phyloP scores from a whole-genome alignment of 1,140 invertebrate genomes.

The Halictus rubicundus region DNA sequence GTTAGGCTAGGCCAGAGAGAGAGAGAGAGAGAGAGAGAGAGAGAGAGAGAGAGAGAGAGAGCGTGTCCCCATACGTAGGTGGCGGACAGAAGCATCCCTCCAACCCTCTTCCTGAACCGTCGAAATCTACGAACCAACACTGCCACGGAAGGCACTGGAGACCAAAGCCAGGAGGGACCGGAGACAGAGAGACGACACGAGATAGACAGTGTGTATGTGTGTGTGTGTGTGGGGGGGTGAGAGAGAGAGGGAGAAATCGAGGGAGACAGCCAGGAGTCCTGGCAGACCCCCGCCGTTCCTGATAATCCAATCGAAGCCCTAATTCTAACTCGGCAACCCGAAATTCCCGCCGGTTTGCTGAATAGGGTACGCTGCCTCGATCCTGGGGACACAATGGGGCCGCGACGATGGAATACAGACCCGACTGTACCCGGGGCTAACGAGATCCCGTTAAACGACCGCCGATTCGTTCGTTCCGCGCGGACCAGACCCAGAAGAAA shows the following conservation, averaged over 20 bases:
- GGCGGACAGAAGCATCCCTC: slow-evolving; percentile 37
- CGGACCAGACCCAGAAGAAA: slow-evolving; percentile 35
- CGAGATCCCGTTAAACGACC: slow-evolving; percentile 71
- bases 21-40: too few species aligned
- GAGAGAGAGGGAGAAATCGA: slow-evolving; percentile 31
- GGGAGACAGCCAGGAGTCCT: slow-evolving; percentile 8
- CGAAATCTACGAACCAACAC: slow-evolving; percentile 69
- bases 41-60: too few species aligned
- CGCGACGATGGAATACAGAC: slow-evolving; percentile 66
- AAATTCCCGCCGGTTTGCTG: slow-evolving; percentile 79
- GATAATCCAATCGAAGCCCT: slow-evolving; percentile 81
- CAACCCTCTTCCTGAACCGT: slow-evolving; percentile 29
- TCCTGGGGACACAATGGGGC: slow-evolving; percentile 74
- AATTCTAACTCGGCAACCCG: slow-evolving; percentile 79
- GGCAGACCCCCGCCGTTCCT: slow-evolving; percentile 61
- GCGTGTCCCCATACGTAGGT: slow-evolving; percentile 48
- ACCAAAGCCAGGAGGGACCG: slow-evolving; percentile 57
- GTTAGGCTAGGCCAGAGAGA: slow-evolving; percentile 15
- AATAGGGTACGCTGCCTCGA: slow-evolving; percentile 73
- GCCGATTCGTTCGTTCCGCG: slow-evolving; percentile 48
- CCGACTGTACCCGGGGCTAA: slow-evolving; percentile 62
- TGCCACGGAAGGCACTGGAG: slow-evolving; percentile 69
- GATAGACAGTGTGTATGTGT: slow-evolving; percentile 31
- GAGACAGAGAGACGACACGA: slow-evolving; percentile 25
- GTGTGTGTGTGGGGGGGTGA: not conserved